Percentiles rank a stretch among this genome's conserved stretches.
Evolutionary conservation across 2,888 invertebrate genomes (phyloP).

Genomic region (Limenitis camilla): DNA sequence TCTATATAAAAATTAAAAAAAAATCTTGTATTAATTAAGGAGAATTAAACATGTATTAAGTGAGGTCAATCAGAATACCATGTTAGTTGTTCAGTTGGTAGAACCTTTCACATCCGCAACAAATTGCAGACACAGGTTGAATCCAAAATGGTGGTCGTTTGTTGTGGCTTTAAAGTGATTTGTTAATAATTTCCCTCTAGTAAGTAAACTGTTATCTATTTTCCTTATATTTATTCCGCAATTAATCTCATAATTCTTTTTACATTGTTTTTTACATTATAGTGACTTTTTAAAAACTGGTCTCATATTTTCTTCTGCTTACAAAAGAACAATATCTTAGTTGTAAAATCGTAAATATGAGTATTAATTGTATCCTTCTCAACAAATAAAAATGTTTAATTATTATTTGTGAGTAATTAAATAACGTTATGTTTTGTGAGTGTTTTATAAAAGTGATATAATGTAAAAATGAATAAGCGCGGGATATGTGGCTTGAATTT

Average conservation of each 20-base stretch:
- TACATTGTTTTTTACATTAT: too few relatives aligned
- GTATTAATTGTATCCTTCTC: not conserved
- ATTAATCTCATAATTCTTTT: not conserved
- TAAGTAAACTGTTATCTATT: conserved; percentile 30
- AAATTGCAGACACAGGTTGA: conserved; percentile 43
- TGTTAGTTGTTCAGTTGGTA: conserved; percentile 26
- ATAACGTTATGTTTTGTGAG: not conserved
- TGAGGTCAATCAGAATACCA: conserved; percentile 14
- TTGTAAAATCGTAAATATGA: conserved; percentile 6
- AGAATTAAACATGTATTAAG: not conserved
- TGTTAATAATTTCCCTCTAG: conserved; percentile 33
- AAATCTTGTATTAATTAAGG: conserved; percentile 2
- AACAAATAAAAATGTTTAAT: not conserved
- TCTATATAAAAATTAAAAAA: conserved; percentile 8
- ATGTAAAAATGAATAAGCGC: conserved; percentile 51
- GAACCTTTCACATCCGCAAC: conserved; percentile 42
- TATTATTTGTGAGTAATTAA: not conserved
- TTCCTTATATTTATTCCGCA: not conserved
- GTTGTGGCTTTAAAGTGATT: conserved; percentile 67
- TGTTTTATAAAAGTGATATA: not conserved
- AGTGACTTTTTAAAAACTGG: not conserved
- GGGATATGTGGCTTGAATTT: conserved; percentile 52
- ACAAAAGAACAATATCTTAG: conserved; percentile 39
- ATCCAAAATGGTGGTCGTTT: conserved; percentile 75
- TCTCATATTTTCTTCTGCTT: conserved; percentile 33